Percentiles rank a stretch among this genome's conserved stretches.
phyloP scores from a whole-genome alignment of 2,113 vertebrate genomes.

The Marmota flaviventris region DNA sequence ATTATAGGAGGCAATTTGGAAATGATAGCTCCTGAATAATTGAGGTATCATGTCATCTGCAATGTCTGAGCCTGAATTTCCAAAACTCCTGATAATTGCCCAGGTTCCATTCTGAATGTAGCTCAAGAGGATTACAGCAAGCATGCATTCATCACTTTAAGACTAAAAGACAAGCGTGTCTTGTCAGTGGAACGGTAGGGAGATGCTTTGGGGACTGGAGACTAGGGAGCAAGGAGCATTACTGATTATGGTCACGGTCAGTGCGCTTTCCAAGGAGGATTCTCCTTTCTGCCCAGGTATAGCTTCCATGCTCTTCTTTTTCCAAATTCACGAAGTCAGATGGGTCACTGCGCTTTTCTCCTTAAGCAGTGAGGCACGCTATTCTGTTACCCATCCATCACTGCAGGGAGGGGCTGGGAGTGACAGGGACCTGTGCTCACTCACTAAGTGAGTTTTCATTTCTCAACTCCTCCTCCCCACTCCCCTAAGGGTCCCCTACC shows the following conservation, averaged over 20 bases:
- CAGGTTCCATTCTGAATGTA: conserved; percentile 56
- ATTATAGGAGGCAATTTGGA: background rate
- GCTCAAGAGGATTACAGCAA: conserved; percentile 79
- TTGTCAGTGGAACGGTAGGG: conserved; percentile 43
- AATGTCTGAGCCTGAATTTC: conserved; percentile 58
- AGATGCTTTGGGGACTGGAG: conserved; percentile 46
- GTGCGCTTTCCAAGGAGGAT: background rate
- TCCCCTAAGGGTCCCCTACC: background rate
- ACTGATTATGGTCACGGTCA: background rate
- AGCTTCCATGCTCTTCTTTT: background rate
- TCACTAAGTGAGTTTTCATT: background rate
- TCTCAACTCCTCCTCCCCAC: background rate
- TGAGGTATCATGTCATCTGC: conserved; percentile 74
- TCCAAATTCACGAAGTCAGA: conserved; percentile 30
- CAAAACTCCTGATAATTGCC: conserved; percentile 72
- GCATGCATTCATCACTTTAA: conserved; percentile 52
- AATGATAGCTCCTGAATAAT: conserved; percentile 76
- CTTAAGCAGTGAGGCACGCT: background rate
- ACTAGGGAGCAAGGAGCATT: conserved; percentile 8
- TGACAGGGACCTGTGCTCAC: background rate
- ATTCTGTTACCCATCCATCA: background rate
- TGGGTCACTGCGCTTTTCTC: conserved; percentile 26
- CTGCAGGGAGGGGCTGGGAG: background rate
- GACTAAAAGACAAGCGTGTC: conserved; percentile 77
- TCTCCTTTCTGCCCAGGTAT: conserved; percentile 30